Conservation (phyloP, 1,140 invertebrate genomes). For the Temnothorax longispinosus region DNA sequence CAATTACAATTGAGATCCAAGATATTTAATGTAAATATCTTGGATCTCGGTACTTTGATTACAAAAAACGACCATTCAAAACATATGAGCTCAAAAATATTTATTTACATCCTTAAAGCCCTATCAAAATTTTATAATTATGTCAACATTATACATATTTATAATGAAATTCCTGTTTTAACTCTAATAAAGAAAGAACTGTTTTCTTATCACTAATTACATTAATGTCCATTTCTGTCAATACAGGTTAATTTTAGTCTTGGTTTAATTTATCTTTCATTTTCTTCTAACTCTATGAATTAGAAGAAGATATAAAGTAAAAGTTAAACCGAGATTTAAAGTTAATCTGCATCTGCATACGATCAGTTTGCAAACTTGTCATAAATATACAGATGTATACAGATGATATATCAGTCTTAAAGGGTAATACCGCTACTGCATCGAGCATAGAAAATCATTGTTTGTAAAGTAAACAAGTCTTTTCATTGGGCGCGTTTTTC, state of each 20-base stretch:
- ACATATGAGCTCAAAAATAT: background rate
- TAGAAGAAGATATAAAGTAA: too few relatives aligned
- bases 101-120: background rate
- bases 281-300: too few relatives aligned
- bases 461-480: constrained; percentile 70
- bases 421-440: constrained; percentile 45
- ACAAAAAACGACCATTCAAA: background rate
- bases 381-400: background rate
- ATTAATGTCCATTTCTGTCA: background rate
- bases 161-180: background rate
- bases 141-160: background rate
- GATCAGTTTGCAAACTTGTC: background rate
- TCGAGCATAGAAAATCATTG: constrained; percentile 51
- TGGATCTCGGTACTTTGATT: background rate
- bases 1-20: too few relatives aligned
- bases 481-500: constrained; percentile 57
- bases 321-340: too few relatives aligned
- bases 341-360: too few relatives aligned
- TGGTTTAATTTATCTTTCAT: too few relatives aligned
- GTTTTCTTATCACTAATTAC: background rate
- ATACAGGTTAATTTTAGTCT: too few relatives aligned
- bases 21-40: too few relatives aligned
- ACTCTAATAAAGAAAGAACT: background rate
- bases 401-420: background rate
- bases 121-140: background rate